phyloP scores from a whole-genome alignment of 2,797 vertebrate genomes.

The Enteromius paludinosus region DNA sequence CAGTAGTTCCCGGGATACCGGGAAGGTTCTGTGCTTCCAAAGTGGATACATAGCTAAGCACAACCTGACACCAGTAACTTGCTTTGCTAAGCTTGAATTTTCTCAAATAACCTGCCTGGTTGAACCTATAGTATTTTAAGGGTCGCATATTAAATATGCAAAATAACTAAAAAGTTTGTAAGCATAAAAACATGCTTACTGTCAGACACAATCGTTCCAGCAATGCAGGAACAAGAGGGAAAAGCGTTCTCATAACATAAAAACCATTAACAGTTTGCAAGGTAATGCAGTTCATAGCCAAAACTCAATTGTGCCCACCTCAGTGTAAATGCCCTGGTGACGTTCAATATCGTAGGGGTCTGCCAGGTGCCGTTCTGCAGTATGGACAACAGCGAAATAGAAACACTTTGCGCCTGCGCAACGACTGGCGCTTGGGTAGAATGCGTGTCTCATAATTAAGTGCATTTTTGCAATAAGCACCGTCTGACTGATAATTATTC shows the following conservation, averaged over 20 bases:
- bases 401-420: slow-evolving; percentile 22
- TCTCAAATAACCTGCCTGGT: background rate
- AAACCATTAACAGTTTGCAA: background rate
- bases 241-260: background rate
- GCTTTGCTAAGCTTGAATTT: slow-evolving; percentile 16
- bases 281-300: background rate
- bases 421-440: background rate
- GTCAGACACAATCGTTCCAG: background rate
- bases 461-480: background rate
- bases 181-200: slow-evolving; percentile 1
- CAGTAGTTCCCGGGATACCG: slow-evolving; percentile 29
- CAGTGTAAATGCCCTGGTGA: background rate
- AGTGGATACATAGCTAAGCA: background rate
- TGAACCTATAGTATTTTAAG: background rate
- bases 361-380: slow-evolving; percentile 34
- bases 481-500: background rate
- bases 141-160: background rate
- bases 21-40: slow-evolving; percentile 10
- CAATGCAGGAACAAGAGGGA: background rate
- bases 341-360: slow-evolving; percentile 9
- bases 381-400: slow-evolving; percentile 9
- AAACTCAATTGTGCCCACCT: background rate
- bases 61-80: slow-evolving; percentile 23
- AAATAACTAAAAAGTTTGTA: background rate
- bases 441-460: background rate